phyloP scores from a whole-genome alignment of 2,888 invertebrate genomes.

The Drosophila affinis region DNA sequence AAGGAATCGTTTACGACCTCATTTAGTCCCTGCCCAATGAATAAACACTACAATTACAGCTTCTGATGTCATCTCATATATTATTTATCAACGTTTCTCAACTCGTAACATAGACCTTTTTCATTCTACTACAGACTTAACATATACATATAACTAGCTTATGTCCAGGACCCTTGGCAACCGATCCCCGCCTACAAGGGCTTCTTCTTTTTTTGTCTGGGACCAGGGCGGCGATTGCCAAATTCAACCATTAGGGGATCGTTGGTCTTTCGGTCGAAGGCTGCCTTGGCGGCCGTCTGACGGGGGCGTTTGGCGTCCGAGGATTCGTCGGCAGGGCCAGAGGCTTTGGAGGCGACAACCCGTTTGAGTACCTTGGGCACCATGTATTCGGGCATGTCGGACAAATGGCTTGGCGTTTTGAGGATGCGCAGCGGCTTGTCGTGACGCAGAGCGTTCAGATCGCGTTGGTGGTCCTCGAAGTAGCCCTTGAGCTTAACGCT shows the following conservation, averaged over 20 bases:
- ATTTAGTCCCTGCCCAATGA: too few species aligned
- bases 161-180: too few species aligned
- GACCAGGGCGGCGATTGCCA: conserved; percentile 63
- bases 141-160: too few species aligned
- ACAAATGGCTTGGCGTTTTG: conserved; percentile 91
- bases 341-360: conserved; percentile 82
- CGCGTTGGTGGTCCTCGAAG: conserved; percentile 96
- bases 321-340: neutral
- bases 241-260: conserved; percentile 83
- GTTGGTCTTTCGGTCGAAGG: conserved; percentile 77
- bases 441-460: conserved; percentile 92
- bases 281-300: conserved; percentile 75
- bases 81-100: too few species aligned
- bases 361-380: conserved; percentile 91
- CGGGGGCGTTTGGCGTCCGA: conserved; percentile 46
- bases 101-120: too few species aligned
- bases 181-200: conserved; percentile 2
- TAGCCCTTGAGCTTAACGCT: conserved; percentile 96
- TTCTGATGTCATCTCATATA: too few species aligned
- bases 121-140: too few species aligned
- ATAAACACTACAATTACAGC: too few species aligned
- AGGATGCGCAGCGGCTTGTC: conserved; percentile 94
- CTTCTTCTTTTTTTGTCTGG: conserved; percentile 35
- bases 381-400: conserved; percentile 96
- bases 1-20: too few species aligned